Base-by-base conservation (phyloP, 2,888 invertebrate genomes). In the Chymomyza procnemis region DNA sequence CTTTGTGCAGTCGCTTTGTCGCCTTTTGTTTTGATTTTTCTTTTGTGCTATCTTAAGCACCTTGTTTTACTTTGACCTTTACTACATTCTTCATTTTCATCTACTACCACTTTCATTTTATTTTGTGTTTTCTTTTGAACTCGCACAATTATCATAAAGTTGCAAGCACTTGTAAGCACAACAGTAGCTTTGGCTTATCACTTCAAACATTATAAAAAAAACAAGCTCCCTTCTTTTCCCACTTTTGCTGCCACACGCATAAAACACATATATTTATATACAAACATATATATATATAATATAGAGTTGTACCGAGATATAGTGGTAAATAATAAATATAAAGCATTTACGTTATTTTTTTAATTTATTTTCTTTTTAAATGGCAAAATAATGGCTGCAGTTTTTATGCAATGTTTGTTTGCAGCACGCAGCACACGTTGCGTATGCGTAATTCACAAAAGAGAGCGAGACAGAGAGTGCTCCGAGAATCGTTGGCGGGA, bases 341-440 rank as follows among this genome's bases (percentile, higher is more conserved):
- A 1, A 41, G 34, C 34, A 41, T 41, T 41, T 41, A 41, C 34
- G 34, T 41, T 41, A 2, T 41, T 12, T 50, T 50, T 48, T 18
- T 18, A 50, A 14, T 50, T 18, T 14, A 18, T 18, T 50, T 50
- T 50, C 18, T 50, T 50, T 50, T 50, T 50, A 64, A 73, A 61
- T 58, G 66, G 63, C 69, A 74, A 76, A 80, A 78, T 78, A 71
- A 80, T 71, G 74, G 58, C 65, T 65, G 55, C 54, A 69, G 67
- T 75, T 61, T 55, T 55, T 26, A 26, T 60, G 48, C 58, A 54
- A 57, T 61, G 54, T 64, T 62, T 71, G 68, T 16, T 21, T 16
- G 48, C 48, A 61, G 57, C 62, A 61, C 48, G 18, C 6, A 16
- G 46, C 18, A 2, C 57, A 61, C 62, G 26, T 5, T 66, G 64